Conservation (phyloP, 1,140 invertebrate species). For the Euschistus heros region DNA sequence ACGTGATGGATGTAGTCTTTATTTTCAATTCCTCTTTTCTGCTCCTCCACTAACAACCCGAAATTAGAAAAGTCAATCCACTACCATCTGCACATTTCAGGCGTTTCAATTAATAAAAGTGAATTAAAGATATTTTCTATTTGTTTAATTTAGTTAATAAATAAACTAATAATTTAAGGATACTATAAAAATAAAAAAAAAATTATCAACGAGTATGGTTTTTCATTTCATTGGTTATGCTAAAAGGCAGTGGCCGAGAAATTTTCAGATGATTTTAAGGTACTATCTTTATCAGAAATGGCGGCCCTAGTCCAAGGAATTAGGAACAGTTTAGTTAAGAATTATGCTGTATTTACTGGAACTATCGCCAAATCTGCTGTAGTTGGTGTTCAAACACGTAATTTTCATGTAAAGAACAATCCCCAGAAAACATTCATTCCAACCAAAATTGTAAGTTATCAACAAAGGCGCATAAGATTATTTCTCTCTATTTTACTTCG, state of each 20-base stretch:
- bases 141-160: no score
- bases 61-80: no score
- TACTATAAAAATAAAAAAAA: no score
- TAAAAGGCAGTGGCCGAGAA: background rate
- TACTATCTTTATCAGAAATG: conserved; percentile 22
- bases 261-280: background rate
- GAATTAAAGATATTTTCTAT: no score
- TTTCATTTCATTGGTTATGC: no score
- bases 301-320: conserved; percentile 27
- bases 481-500: background rate
- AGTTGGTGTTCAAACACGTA: conserved; percentile 17
- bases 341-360: conserved; percentile 19
- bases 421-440: background rate
- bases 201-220: no score
- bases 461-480: background rate
- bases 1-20: no score
- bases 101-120: no score
- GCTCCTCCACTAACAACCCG: no score
- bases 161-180: no score
- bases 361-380: conserved; percentile 17
- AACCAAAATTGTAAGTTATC: conserved; percentile 7
- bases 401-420: background rate
- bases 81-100: no score
- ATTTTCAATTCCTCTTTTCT: no score
- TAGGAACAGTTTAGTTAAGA: conserved; percentile 21